Conservation (phyloP, 2,888 invertebrate genomes). For the Phragmatobia fuliginosa region DNA sequence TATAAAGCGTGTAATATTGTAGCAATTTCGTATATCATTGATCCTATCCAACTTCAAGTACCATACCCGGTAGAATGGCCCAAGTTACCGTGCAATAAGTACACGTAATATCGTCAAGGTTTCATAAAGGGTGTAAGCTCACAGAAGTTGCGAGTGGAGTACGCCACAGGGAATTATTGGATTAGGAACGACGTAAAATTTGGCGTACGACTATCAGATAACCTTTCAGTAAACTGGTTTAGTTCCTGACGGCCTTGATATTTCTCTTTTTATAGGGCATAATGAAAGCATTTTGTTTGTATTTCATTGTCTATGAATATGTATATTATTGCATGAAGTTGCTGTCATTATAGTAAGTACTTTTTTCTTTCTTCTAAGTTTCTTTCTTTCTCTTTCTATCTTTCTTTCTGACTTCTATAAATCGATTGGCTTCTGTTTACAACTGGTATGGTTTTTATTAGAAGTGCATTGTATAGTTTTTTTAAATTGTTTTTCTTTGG, state of each 20-base stretch:
- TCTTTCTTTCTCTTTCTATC: too few relatives aligned
- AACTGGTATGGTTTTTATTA: too few relatives aligned
- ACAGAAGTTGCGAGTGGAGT: conserved; percentile 31
- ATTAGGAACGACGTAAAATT: conserved; percentile 46
- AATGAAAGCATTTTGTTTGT: not conserved
- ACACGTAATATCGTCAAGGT: conserved; percentile 26
- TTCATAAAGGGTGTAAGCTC: conserved; percentile 26
- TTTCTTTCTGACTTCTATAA: too few relatives aligned
- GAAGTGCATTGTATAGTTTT: too few relatives aligned
- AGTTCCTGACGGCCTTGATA: conserved; percentile 5
- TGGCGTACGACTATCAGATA: conserved; percentile 28
- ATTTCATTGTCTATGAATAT: not conserved
- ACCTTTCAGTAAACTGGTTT: conserved; percentile 21
- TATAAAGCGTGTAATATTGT: too few relatives aligned
- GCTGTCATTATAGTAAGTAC: too few relatives aligned
- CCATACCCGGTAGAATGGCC: conserved; percentile 7
- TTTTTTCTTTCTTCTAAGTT: too few relatives aligned
- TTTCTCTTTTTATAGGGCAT: conserved; percentile 1
- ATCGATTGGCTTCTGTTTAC: too few relatives aligned
- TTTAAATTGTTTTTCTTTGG: too few relatives aligned
- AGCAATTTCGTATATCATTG: not conserved
- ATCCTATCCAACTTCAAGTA: not conserved
- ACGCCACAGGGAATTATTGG: conserved; percentile 39
- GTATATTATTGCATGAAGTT: not conserved
- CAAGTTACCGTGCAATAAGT: conserved; percentile 21